Conservation (phyloP, 2,113 vertebrate species). For the Centropus unirufus region DNA sequence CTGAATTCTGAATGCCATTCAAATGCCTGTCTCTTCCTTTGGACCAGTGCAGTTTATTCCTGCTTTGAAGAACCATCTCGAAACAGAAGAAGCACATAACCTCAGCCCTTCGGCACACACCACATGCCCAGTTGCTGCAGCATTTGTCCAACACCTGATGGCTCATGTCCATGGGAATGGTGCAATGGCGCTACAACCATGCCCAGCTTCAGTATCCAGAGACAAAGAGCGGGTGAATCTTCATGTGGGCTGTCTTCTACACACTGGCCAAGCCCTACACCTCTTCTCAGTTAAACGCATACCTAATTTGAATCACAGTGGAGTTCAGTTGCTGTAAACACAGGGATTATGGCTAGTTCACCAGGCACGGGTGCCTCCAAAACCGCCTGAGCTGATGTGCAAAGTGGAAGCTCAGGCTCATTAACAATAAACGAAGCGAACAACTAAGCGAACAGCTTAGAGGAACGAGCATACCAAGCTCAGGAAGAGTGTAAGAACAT, state of each 20-base stretch:
- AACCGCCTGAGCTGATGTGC: neutral
- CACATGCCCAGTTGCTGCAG: neutral
- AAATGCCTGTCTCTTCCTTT: neutral
- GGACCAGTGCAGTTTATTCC: neutral
- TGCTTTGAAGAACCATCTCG: neutral
- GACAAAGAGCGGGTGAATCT: neutral
- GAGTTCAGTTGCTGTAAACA: neutral
- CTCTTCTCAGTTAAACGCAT: neutral
- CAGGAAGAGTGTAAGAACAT: neutral
- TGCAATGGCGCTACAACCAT: neutral
- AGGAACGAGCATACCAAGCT: neutral
- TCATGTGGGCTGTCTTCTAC: neutral
- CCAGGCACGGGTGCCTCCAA: neutral
- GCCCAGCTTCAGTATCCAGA: neutral
- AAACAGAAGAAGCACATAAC: neutral
- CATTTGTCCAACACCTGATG: neutral
- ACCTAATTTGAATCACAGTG: neutral
- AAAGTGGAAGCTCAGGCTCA: neutral
- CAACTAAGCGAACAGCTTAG: neutral
- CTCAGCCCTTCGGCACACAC: neutral
- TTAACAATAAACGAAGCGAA: neutral
- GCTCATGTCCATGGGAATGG: neutral
- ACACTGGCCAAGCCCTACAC: neutral
- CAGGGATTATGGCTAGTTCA: neutral
- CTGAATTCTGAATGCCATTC: neutral